Percentiles rank a stretch among this genome's conserved stretches.
Evolutionary conservation across 1,140 invertebrate genomes (phyloP).

Genomic region (Chrysomallon squamiferum): DNA sequence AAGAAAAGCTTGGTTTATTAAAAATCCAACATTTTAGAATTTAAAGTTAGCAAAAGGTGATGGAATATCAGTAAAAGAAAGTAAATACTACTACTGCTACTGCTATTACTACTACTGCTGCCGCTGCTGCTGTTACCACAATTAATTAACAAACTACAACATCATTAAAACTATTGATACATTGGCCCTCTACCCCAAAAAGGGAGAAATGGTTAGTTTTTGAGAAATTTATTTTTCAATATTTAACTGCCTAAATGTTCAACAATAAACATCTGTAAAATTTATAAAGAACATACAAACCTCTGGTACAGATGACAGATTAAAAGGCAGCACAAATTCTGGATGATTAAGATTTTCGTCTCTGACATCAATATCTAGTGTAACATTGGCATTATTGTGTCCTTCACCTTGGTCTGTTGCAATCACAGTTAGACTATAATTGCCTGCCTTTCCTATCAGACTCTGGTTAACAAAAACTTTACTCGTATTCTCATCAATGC

Average conservation of each 20-base stretch:
- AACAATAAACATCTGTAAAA: too few species aligned
- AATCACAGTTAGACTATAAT: conserved; percentile 15
- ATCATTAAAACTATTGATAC: background rate
- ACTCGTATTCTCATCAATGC: conserved; percentile 2
- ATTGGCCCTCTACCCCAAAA: too few species aligned
- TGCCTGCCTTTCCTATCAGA: conserved; percentile 5
- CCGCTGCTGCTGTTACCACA: background rate
- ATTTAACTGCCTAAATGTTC: background rate
- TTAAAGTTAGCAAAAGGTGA: background rate
- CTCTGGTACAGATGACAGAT: conserved; percentile 16
- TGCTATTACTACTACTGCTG: background rate
- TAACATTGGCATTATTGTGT: conserved; percentile 3
- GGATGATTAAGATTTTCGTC: conserved; percentile 23
- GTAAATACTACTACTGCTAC: background rate
- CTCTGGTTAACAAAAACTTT: background rate
- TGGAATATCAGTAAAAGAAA: background rate
- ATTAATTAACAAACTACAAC: background rate
- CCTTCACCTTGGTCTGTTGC: conserved; percentile 15
- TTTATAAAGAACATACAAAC: conserved; percentile 9
- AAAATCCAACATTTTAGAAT: background rate
- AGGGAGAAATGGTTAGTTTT: too few species aligned
- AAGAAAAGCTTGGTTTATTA: background rate
- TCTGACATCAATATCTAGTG: conserved; percentile 7
- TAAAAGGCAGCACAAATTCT: conserved; percentile 6
- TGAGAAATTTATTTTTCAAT: background rate